Percentiles rank a stretch among this genome's conserved stretches.
Conservation (phyloP, 2,888 invertebrate species). For the Lasius fuliginosus region DNA sequence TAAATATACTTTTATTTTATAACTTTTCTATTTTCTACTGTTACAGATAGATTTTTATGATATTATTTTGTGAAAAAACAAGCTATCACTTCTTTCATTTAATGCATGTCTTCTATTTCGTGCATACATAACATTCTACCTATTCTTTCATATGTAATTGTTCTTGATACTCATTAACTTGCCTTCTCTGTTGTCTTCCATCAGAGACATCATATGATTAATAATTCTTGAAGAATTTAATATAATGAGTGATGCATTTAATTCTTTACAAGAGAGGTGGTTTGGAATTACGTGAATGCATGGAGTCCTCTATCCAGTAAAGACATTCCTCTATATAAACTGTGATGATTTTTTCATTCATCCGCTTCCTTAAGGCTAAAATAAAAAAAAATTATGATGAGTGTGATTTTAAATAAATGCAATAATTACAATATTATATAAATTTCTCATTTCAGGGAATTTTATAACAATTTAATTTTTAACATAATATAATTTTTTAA, state of each 20-base stretch:
- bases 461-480: neutral
- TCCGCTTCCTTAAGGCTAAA: neutral
- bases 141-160: neutral
- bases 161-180: constrained; percentile 9
- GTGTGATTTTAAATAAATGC: neutral
- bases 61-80: neutral
- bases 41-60: neutral
- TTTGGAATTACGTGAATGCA: neutral
- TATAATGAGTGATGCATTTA: constrained; percentile 66
- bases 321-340: neutral
- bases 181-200: constrained; percentile 69
- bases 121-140: neutral
- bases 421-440: neutral
- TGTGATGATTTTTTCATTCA: neutral
- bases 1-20: neutral
- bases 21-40: neutral
- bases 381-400: neutral
- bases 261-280: constrained; percentile 45
- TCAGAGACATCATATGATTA: constrained; percentile 65
- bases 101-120: neutral
- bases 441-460: neutral
- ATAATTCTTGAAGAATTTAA: constrained; percentile 67
- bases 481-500: neutral
- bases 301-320: constrained; percentile 17
- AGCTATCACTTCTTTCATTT: neutral